Evolutionary conservation across 2,113 vertebrate species (phyloP), one percentile per base, ranked within the genome.

Genomic region (Apteryx mantelli): DNA sequence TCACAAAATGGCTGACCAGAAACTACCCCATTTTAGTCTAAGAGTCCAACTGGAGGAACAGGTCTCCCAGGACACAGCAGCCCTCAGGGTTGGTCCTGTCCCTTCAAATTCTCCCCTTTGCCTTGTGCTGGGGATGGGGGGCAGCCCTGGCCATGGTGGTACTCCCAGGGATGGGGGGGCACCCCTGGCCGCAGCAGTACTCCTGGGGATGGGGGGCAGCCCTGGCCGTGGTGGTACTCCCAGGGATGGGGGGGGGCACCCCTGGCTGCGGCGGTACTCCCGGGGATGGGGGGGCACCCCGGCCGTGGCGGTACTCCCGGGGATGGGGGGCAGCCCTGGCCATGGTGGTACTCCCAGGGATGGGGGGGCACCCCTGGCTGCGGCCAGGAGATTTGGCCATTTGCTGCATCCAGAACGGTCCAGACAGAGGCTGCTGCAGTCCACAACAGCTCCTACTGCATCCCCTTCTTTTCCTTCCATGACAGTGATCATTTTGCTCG

Each of bases 191-290:
- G 6, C 0, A 1, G 82, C 20, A 19, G 55, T 6, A 56, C 36
- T 3, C 3, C 48, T 0, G 0, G 28, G 46, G 68, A 8, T 0
- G 0, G 0, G 15, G 55, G 66, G 61, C 44, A 60, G 32, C 61
- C 11, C 8, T 3, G 8, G 52, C 16, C 0, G 0, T 2, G 3
- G 17, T 7, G 16, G 46, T 48, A 17, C 46, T 48, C 46, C 46
- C 17, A 9, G 46, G 46, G 18, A 38, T 38, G 12, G 9, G 46
- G 18, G 18, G 46, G 46, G 18, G 46, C 46, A 48, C 18, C 46
- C 18, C 18, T 46, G 16, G 36, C 36, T 38, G 36, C 36, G 36
- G 36, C 7, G 36, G 36, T 38, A 38, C 36, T 38, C 36, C 36
- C 36, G 36, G 36, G 36, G 36, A 38, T 38, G 36, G 36, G 36